Conservation (phyloP, 1,140 invertebrate genomes). For the Cydia fagiglandana region DNA sequence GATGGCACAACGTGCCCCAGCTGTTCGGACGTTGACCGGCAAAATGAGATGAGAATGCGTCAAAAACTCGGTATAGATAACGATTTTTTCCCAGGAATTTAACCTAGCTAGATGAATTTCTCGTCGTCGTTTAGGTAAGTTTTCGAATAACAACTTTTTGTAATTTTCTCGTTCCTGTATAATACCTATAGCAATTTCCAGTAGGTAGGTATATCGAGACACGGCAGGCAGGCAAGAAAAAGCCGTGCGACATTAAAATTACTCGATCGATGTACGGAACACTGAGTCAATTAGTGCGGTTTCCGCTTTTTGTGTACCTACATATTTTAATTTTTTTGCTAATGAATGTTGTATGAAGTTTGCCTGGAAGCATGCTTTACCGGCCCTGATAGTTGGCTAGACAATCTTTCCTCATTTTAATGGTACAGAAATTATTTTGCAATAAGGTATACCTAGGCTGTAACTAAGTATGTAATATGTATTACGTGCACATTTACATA, state of each 20-base stretch:
- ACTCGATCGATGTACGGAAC: constrained; percentile 3
- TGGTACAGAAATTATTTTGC: background rate
- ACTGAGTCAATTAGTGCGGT: background rate
- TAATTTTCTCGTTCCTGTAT: no score
- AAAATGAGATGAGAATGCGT: no score
- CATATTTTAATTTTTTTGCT: background rate
- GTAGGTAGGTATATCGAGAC: no score
- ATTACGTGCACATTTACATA: no score
- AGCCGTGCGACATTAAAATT: background rate
- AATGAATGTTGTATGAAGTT: constrained; percentile 6
- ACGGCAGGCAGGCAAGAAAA: background rate
- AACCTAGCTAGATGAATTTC: no score
- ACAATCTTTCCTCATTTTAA: constrained; percentile 1
- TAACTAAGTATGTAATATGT: no score
- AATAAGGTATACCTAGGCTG: background rate
- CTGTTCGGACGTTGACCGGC: no score
- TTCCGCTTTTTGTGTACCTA: background rate
- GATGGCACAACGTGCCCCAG: background rate
- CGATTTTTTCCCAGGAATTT: no score
- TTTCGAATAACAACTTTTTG: no score
- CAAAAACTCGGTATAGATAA: no score
- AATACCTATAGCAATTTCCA: no score
- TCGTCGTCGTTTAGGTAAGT: no score
- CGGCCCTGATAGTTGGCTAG: background rate
- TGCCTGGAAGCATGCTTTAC: background rate